phyloP scores from a whole-genome alignment of 2,888 invertebrate genomes.

The Amphimallon solstitiale region DNA sequence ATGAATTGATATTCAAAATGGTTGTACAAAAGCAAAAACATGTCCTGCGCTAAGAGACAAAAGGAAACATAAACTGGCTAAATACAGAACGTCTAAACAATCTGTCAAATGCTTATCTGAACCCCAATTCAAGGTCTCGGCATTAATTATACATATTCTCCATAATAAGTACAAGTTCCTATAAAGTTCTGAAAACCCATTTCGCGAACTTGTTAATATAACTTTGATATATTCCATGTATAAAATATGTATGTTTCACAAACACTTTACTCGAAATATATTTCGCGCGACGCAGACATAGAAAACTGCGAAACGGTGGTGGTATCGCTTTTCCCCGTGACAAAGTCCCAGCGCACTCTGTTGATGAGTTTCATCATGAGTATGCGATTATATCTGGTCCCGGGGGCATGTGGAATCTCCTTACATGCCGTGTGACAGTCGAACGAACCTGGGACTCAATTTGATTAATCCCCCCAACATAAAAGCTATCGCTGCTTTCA shows the following conservation, averaged over 20 bases:
- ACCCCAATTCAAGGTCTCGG: too few species aligned
- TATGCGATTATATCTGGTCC: conserved; percentile 57
- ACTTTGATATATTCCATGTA: conserved; percentile 16
- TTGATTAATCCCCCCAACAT: conserved; percentile 57
- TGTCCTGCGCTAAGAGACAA: too few species aligned
- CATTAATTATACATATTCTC: too few species aligned
- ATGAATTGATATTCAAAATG: too few species aligned
- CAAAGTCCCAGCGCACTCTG: conserved; percentile 54
- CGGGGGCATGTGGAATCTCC: conserved; percentile 55
- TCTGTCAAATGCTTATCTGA: too few species aligned
- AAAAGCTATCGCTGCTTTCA: conserved; percentile 54
- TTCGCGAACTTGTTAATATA: conserved; percentile 1
- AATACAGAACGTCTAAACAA: too few species aligned
- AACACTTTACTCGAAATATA: background rate
- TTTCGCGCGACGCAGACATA: background rate
- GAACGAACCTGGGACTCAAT: conserved; percentile 56
- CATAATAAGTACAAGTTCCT: too few species aligned
- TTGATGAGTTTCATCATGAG: conserved; percentile 58
- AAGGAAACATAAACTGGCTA: too few species aligned
- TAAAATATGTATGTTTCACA: conserved; percentile 3
- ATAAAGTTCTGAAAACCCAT: background rate
- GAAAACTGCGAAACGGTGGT: background rate
- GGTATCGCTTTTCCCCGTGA: conserved; percentile 28
- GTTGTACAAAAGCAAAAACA: too few species aligned
- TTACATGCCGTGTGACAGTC: conserved; percentile 58